Evolutionary conservation across 23 tunicate species (phyloP).

Genomic region (Halocynthia aurantium): DNA sequence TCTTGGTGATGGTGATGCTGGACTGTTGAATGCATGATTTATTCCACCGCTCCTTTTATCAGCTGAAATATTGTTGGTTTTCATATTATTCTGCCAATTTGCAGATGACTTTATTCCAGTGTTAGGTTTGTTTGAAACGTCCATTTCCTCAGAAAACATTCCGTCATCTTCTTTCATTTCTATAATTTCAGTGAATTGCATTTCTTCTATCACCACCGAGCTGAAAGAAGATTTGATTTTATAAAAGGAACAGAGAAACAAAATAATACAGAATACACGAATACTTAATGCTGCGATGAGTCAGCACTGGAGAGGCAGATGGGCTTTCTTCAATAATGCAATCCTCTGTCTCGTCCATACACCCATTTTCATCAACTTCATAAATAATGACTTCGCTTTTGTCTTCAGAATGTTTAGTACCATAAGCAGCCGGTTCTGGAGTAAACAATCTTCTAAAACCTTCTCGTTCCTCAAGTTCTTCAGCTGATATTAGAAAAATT

Average conservation of each 20-base stretch:
- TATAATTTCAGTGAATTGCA: neutral
- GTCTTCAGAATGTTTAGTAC: constrained; percentile 12
- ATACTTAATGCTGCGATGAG: neutral
- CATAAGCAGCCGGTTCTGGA: constrained; percentile 10
- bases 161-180: too few species aligned
- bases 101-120: too few species aligned
- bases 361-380: constrained; percentile 32
- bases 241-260: neutral
- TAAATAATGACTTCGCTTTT: constrained; percentile 1
- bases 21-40: too few species aligned
- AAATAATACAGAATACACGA: neutral
- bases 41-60: too few species aligned
- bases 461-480: constrained; percentile 55
- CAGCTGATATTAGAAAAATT: constrained; percentile 9
- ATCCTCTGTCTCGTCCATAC: constrained; percentile 26
- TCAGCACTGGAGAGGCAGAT: constrained; percentile 9
- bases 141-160: too few species aligned
- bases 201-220: constrained; percentile 4
- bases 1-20: too few species aligned
- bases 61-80: too few species aligned
- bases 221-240: neutral
- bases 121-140: too few species aligned
- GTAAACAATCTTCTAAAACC: constrained; percentile 45
- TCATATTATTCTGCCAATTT: too few species aligned
- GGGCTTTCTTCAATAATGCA: constrained; percentile 23